phyloP scores from a whole-genome alignment of 2,888 invertebrate species.

The Dilophus febrilis region DNA sequence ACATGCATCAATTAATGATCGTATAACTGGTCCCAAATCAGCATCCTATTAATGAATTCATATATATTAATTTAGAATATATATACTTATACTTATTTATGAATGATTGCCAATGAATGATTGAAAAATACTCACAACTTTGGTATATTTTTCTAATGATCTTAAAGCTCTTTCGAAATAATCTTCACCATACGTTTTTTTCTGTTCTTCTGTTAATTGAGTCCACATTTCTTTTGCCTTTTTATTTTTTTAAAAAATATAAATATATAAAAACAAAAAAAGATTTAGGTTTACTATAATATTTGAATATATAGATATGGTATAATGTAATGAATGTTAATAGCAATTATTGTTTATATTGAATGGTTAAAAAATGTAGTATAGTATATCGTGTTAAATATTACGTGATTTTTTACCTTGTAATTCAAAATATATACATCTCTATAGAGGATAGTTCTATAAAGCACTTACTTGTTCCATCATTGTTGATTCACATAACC shows the following conservation, averaged over 20 bases:
- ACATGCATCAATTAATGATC: slow-evolving; percentile 59
- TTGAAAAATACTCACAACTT: slow-evolving; percentile 29
- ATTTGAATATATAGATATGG: too few species aligned
- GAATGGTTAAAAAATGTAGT: background rate
- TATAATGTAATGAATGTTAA: background rate
- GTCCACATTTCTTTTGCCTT: slow-evolving; percentile 70
- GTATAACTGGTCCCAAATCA: slow-evolving; percentile 58
- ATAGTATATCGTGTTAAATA: too few species aligned
- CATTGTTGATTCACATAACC: slow-evolving; percentile 51
- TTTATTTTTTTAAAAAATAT: too few species aligned
- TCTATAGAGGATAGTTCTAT: too few species aligned
- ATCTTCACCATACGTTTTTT: slow-evolving; percentile 63
- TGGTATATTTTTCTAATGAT: slow-evolving; percentile 61
- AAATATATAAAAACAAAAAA: too few species aligned
- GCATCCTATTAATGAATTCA: slow-evolving; percentile 37
- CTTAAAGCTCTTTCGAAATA: slow-evolving; percentile 67
- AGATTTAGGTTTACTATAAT: too few species aligned
- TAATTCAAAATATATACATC: too few species aligned
- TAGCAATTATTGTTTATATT: background rate
- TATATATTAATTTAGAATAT: background rate
- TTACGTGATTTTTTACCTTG: too few species aligned
- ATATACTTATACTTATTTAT: background rate
- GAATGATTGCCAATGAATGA: background rate
- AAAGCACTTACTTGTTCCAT: slow-evolving; percentile 43
- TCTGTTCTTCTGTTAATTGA: slow-evolving; percentile 56